Percentiles rank a stretch among this genome's conserved stretches.
phyloP scores from a whole-genome alignment of 2,113 vertebrate species.

The Dasyornis broadbenti region DNA sequence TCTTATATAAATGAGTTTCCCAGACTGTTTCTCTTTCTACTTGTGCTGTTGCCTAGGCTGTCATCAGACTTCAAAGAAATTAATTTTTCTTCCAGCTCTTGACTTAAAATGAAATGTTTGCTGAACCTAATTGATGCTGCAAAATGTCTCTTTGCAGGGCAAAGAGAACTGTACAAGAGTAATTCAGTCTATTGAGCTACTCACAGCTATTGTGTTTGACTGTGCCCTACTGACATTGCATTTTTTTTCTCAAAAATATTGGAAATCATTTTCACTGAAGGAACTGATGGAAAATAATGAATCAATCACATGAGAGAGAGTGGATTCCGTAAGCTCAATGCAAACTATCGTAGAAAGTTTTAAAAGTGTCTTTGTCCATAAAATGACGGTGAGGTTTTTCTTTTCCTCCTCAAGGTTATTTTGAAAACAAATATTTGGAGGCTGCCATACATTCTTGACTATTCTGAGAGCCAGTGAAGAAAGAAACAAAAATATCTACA shows the following conservation, averaged over 20 bases:
- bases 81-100: neutral
- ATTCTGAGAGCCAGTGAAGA: neutral
- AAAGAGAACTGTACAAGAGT: neutral
- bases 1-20: neutral
- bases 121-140: slow-evolving; percentile 6
- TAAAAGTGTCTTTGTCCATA: neutral
- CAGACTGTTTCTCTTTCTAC: neutral
- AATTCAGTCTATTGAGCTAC: slow-evolving; percentile 17
- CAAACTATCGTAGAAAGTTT: slow-evolving; percentile 8
- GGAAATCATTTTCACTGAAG: slow-evolving; percentile 53
- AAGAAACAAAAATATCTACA: neutral
- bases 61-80: neutral
- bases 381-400: neutral
- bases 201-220: neutral
- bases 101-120: neutral
- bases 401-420: neutral
- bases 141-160: neutral
- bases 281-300: slow-evolving; percentile 33
- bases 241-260: slow-evolving; percentile 22
- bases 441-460: neutral
- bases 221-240: neutral
- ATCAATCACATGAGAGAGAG: neutral
- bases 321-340: slow-evolving; percentile 21
- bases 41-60: neutral
- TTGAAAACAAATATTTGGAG: neutral